Conservation (phyloP, 2,113 vertebrate genomes). For the Callocephalon fimbriatum region DNA sequence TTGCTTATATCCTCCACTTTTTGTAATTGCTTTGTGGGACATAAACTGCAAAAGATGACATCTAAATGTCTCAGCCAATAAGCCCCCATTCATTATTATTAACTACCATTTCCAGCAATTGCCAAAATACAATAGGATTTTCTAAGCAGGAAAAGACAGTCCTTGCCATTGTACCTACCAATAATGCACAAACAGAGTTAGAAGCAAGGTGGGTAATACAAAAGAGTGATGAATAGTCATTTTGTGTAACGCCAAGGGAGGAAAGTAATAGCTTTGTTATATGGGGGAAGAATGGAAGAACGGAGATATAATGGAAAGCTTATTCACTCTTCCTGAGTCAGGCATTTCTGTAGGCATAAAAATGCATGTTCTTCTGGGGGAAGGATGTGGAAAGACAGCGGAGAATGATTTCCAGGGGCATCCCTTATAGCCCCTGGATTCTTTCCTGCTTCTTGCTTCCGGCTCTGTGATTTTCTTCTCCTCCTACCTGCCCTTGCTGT, state of each 20-base stretch:
- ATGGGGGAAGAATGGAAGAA: background rate
- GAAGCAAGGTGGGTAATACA: background rate
- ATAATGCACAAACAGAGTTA: background rate
- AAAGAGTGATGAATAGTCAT: background rate
- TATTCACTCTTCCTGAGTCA: background rate
- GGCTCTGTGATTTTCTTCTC: background rate
- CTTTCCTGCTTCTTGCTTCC: background rate
- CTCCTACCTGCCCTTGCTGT: background rate
- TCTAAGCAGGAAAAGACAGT: background rate
- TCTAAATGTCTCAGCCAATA: background rate
- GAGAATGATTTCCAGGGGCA: background rate
- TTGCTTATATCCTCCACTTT: background rate
- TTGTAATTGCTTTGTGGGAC: background rate
- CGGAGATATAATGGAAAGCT: background rate
- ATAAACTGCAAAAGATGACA: background rate
- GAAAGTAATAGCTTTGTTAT: background rate
- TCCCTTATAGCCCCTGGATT: background rate
- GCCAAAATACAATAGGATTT: background rate
- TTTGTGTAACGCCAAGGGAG: background rate
- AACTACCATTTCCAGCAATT: background rate
- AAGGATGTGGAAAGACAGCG: background rate
- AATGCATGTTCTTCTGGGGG: background rate
- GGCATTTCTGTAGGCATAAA: background rate
- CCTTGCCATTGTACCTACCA: background rate
- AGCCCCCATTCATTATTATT: background rate